phyloP scores from a whole-genome alignment of 2,113 vertebrate species.

The Hypanus sabinus region DNA sequence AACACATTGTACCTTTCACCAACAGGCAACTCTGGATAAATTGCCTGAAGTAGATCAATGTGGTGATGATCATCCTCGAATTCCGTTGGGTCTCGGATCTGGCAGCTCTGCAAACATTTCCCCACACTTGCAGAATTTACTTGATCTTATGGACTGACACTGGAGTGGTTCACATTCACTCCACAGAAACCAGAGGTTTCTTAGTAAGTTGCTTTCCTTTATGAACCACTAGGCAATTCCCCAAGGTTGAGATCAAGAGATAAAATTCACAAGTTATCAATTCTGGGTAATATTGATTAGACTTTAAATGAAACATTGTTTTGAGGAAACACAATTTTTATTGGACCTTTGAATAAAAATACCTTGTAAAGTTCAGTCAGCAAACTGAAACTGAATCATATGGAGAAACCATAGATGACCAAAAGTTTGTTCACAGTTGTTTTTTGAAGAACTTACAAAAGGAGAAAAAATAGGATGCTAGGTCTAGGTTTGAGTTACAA shows the following conservation, averaged over 20 bases:
- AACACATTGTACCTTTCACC: background rate
- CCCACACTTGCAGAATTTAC: conserved; percentile 50
- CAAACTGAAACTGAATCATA: background rate
- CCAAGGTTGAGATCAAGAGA: background rate
- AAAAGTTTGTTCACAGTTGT: no score
- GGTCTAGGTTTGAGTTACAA: no score
- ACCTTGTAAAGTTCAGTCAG: background rate
- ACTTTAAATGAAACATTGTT: background rate
- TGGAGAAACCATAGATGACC: no score
- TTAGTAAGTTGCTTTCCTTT: conserved; percentile 46
- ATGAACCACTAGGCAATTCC: no score
- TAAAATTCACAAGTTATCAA: background rate
- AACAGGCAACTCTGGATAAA: conserved; percentile 14
- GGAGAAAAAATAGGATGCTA: no score
- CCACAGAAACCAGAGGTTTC: conserved; percentile 58
- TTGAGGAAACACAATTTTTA: background rate
- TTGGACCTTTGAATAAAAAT: background rate
- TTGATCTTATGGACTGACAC: conserved; percentile 59
- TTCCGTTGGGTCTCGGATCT: conserved; percentile 2
- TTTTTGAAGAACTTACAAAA: no score
- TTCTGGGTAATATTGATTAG: background rate
- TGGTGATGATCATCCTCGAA: background rate
- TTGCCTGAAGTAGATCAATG: conserved; percentile 12
- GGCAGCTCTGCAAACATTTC: conserved; percentile 47
- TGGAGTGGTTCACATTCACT: conserved; percentile 58